Evolutionary conservation across 1,140 invertebrate species (phyloP).

Genomic region (Magallana gigas): DNA sequence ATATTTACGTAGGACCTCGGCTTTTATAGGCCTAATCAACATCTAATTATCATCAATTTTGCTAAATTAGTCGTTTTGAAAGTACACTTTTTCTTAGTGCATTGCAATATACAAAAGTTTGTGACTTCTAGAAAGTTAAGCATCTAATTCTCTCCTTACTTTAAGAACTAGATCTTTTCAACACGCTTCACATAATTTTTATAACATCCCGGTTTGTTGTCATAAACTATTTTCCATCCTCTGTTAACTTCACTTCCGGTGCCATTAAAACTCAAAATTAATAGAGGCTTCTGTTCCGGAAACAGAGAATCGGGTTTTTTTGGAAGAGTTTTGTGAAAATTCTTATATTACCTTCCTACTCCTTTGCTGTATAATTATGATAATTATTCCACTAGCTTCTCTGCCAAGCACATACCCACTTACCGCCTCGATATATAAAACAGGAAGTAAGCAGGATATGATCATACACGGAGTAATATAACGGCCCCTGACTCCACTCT

Average conservation of each 20-base stretch:
- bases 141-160: too few relatives aligned
- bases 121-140: too few relatives aligned
- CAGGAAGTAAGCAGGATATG: constrained; percentile 5
- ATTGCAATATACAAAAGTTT: too few relatives aligned
- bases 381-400: background rate
- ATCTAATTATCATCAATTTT: too few relatives aligned
- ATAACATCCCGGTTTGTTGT: too few relatives aligned
- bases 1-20: too few relatives aligned
- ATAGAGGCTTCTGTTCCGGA: background rate
- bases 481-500: too few relatives aligned
- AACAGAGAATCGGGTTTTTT: background rate
- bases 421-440: background rate
- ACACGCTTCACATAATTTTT: too few relatives aligned
- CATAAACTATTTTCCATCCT: background rate
- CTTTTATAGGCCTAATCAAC: too few relatives aligned
- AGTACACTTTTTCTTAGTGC: too few relatives aligned
- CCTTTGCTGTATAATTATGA: background rate
- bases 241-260: background rate
- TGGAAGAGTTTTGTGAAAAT: background rate
- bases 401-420: background rate
- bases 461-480: background rate
- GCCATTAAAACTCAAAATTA: background rate
- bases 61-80: too few relatives aligned
- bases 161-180: too few relatives aligned
- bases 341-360: background rate